Percentiles rank a stretch among this genome's conserved stretches.
Evolutionary conservation across 2,797 vertebrate species (phyloP).

Genomic region (Acanthis flammea): DNA sequence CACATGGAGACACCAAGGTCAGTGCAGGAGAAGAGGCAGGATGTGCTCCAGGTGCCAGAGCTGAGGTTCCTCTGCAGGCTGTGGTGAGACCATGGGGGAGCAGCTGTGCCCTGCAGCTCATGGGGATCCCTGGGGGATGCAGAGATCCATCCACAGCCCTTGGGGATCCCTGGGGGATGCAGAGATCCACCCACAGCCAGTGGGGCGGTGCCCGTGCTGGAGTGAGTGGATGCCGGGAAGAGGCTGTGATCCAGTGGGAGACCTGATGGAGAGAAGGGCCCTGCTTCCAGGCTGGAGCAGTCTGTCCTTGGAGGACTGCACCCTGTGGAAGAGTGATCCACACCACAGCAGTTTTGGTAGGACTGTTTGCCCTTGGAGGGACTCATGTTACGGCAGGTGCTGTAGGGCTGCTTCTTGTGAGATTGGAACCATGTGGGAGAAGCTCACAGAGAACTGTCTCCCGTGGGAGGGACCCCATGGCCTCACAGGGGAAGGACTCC

Average conservation of each 20-base stretch:
- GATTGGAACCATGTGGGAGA: rapidly evolving
- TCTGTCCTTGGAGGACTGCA: too few species aligned
- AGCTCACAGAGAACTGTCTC: not conserved
- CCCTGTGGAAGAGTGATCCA: rapidly evolving
- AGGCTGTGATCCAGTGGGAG: not conserved
- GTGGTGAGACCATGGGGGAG: not conserved
- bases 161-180: not conserved
- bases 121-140: too few species aligned
- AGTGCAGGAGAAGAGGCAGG: not conserved
- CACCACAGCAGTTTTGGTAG: rapidly evolving
- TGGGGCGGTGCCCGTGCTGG: rapidly evolving
- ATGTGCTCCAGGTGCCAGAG: rapidly evolving
- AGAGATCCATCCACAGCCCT: too few species aligned
- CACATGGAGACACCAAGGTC: not conserved
- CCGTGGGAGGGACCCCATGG: not conserved
- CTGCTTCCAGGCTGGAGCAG: not conserved
- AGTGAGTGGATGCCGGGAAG: not conserved
- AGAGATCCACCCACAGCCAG: rapidly evolving
- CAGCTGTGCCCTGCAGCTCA: not conserved
- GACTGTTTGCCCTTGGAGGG: rapidly evolving
- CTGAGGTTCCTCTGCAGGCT: not conserved
- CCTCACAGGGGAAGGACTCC: not conserved
- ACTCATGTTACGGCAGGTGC: rapidly evolving
- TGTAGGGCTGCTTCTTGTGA: rapidly evolving
- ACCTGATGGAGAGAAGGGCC: rapidly evolving